Base-by-base conservation (phyloP, 2,113 vertebrate species). In the Notarius lentiginosus region DNA sequence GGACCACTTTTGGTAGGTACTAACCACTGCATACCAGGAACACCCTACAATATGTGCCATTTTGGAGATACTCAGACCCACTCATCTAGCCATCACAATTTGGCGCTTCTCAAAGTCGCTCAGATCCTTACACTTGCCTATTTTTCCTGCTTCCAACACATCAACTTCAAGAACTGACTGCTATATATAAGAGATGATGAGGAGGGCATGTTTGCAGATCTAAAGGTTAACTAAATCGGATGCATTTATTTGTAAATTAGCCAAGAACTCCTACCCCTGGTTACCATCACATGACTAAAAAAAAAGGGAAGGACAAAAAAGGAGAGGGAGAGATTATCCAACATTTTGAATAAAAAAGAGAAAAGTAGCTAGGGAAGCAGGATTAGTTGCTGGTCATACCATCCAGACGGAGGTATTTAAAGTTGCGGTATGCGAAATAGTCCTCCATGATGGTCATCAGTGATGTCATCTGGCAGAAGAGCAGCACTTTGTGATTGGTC, bases 391-490 rank as follows among this genome's bases (percentile, higher is more conserved):
- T 30, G 1, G 15, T 11, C 97, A 95, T 93, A 99, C 98, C 98
- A 0, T 99, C 98, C 83, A 99, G 96, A 91, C 98, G 95, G 91
- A 99, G 96, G 95, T 99, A 99, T 91, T 99, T 99, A 92, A 99
- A 99, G 90, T 95, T 97, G 0, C 98, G 97, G 85, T 97, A 99
- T 0, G 96, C 97, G 1, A 99, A 99, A 84, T 99, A 99, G 73
- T 99, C 98, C 83, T 99, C 98, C 98, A 99, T 99, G 94, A 99
- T 99, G 89, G 98, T 99, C 98, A 99, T 99, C 86, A 99, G 96
- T 0, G 98, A 94, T 60, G 98, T 99, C 98, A 99, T 99, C 91
- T 99, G 98, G 93, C 98, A 99, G 94, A 99, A 99, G 0, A 99
- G 98, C 93, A 99, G 96, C 93, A 99, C 98, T 92, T 98, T 99